phyloP scores from a whole-genome alignment of 1,140 invertebrate species.

The Zeugodacus cucurbitae region DNA sequence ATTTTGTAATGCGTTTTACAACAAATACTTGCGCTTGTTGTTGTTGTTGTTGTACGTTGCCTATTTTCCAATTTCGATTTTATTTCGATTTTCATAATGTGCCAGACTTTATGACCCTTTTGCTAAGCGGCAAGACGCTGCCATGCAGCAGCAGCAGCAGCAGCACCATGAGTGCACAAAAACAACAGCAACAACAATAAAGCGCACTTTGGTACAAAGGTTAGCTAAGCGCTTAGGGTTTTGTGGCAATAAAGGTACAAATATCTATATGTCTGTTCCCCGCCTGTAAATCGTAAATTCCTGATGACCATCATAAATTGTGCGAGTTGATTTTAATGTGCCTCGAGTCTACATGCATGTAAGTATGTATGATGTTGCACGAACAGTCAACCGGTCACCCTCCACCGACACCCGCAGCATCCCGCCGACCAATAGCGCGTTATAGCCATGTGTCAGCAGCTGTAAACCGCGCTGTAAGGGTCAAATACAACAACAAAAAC shows the following conservation, averaged over 20 bases:
- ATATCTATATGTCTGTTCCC: background rate
- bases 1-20: slow-evolving; percentile 27
- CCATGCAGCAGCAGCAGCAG: background rate
- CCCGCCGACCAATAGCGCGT: background rate
- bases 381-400: background rate
- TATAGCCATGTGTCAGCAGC: background rate
- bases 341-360: background rate
- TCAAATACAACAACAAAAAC: background rate
- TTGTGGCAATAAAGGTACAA: background rate
- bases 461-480: background rate
- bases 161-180: background rate
- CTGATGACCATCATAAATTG: slow-evolving; percentile 44
- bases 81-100: slow-evolving; percentile 29
- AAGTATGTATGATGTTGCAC: background rate
- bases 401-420: background rate
- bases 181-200: background rate
- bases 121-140: background rate
- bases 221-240: background rate
- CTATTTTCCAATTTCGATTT: slow-evolving; percentile 9
- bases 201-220: background rate
- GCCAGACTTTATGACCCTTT: slow-evolving; percentile 32
- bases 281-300: slow-evolving; percentile 40
- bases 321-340: slow-evolving; percentile 31
- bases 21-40: background rate
- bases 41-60: background rate